These are phyloP conservation scores for Poliocrania exsul DNA, from an alignment of 2,797 vertebrate genomes.

Conservation along the genomic window DNA sequence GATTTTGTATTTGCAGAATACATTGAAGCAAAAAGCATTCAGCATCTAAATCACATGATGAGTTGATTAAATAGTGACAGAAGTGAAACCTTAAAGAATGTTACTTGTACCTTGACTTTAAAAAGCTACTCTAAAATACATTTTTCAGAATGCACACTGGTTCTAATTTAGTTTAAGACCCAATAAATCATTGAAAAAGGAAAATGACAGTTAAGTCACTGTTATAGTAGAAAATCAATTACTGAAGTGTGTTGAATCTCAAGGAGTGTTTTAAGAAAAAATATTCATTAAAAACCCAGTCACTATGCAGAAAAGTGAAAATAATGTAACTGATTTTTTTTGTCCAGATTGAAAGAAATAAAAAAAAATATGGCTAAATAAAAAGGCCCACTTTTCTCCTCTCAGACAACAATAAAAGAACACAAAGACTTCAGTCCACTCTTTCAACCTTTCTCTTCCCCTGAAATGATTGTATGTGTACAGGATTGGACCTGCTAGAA, in stretches of 20 bases:
- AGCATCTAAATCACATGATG: background rate
- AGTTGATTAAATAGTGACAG: background rate
- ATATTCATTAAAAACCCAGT: background rate
- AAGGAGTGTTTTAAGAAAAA: background rate
- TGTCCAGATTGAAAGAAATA: background rate
- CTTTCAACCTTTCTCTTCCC: background rate
- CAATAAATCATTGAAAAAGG: background rate
- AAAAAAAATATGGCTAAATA: background rate
- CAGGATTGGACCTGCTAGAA: background rate
- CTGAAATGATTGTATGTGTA: background rate
- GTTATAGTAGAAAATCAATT: background rate
- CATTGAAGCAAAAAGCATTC: background rate
- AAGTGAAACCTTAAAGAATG: background rate
- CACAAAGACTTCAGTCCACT: background rate
- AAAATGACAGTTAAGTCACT: background rate
- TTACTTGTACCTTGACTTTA: background rate
- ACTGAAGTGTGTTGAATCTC: background rate
- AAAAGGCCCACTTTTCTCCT: background rate
- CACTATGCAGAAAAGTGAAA: background rate
- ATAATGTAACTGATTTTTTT: background rate
- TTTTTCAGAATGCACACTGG: background rate
- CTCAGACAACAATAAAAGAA: background rate
- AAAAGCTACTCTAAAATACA: background rate
- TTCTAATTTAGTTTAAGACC: background rate
- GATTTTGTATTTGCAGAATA: background rate